These are phyloP conservation scores for Stenolophus ochropezus DNA, from an alignment of 2,888 invertebrate genomes.

Conservation along the genomic window DNA sequence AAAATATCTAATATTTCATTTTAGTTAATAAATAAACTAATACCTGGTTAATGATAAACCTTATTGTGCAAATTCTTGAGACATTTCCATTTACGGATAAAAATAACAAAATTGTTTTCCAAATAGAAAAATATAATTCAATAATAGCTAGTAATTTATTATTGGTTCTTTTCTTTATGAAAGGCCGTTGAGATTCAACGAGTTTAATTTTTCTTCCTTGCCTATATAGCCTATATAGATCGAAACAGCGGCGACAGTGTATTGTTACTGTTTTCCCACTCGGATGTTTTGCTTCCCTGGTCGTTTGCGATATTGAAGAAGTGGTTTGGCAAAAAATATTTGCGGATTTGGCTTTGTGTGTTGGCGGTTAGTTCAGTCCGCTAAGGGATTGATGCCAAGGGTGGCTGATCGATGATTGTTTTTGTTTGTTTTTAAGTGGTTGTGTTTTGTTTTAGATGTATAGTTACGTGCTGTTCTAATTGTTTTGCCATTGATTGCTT, in stretches of 20 bases:
- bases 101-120: too few relatives aligned
- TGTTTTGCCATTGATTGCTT: conserved; percentile 6
- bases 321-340: conserved; percentile 39
- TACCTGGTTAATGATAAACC: too few relatives aligned
- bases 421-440: conserved; percentile 39
- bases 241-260: neutral
- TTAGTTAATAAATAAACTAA: too few relatives aligned
- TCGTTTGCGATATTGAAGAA: conserved; percentile 24
- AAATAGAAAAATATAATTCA: too few relatives aligned
- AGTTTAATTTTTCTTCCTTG: too few relatives aligned
- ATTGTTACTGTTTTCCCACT: conserved; percentile 11
- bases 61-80: too few relatives aligned
- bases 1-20: too few relatives aligned
- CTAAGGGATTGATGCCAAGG: conserved; percentile 23
- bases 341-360: conserved; percentile 25
- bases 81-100: too few relatives aligned
- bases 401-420: conserved; percentile 36
- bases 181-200: too few relatives aligned
- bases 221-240: too few relatives aligned
- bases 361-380: neutral
- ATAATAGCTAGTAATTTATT: too few relatives aligned
- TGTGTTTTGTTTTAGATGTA: conserved; percentile 37
- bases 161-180: too few relatives aligned
- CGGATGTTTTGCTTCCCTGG: conserved; percentile 25
- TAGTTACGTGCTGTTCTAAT: conserved; percentile 10